Evolutionary conservation across 1,140 invertebrate species (phyloP), one percentile per base, ranked within the genome.

Genomic region (Centruroides sculpturatus): DNA sequence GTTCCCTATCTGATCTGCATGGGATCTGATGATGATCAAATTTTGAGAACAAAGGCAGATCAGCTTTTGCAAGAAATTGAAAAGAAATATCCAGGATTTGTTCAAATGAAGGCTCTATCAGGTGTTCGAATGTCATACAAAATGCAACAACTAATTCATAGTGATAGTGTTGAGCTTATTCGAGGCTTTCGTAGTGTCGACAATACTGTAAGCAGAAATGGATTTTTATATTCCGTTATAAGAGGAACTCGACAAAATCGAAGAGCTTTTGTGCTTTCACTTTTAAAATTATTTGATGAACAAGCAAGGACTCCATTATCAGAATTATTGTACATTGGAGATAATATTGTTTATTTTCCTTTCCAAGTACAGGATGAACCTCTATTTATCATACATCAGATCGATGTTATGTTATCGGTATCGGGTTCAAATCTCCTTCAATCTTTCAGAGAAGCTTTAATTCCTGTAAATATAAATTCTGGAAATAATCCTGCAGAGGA

Each of bases 81-180:
- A 71, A 95, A 96, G 74, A 98, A 98, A 71, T 99, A 99, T 79
- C 91, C 94, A 0, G 95, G 95, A 7, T 99, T 99, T 77, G 91
- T 99, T 62, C 91, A 79, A 67, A 92, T 92, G 82, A 90, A 92
- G 70, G 84, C 89, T 5, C 85, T 89, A 66, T 79, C 85, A 64
- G 92, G 91, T 11, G 89, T 95, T 57, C 82, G 84, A 47, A 62
- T 70, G 59, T 68, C 68, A 7, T 68, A 56, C 36, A 57, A 66
- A 57, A 60, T 70, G 47, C 69, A 66, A 54, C 56, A 56, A 23
- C 60, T 67, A 56, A 74, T 55, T 70, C 70, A 72, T 78, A 71
- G 69, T 13, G 56, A 56, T 56, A 36, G 46, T 41, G 48, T 35
- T 57, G 9, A 59, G 23, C 74, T 85, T 36, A 82, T 87, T 66